A percentile compares a stretch with the other conserved stretches of the same genome.
These are phyloP conservation scores for Acrocephalus kingi DNA, from an alignment of 2,113 vertebrate genomes.

Conservation along the genomic window DNA sequence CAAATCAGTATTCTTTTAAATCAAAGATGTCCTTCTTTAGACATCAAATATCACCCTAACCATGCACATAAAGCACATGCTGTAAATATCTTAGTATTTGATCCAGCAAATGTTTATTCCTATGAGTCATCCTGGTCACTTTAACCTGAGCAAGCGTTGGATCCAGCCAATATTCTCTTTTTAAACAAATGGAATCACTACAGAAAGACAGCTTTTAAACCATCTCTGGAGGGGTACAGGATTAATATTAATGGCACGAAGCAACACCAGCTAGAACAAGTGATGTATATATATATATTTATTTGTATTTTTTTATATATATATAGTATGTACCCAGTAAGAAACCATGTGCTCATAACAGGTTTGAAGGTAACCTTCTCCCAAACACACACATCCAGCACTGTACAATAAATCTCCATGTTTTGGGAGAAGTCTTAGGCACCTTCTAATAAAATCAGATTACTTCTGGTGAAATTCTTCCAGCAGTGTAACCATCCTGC, in stretches of 20 bases:
- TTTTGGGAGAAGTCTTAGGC: neutral
- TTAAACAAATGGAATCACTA: neutral
- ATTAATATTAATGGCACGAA: neutral
- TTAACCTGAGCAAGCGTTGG: slow-evolving; percentile 11
- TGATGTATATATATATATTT: neutral
- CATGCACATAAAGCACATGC: neutral
- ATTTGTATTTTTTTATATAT: no score
- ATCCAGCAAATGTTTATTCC: slow-evolving; percentile 28
- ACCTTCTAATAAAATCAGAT: neutral
- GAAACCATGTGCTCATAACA: neutral
- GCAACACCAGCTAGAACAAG: neutral
- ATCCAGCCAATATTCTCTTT: neutral
- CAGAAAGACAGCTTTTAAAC: neutral
- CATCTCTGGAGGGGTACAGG: neutral
- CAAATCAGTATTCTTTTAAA: neutral
- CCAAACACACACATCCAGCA: neutral
- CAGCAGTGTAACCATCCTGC: neutral
- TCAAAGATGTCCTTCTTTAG: neutral
- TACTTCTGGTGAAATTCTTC: neutral
- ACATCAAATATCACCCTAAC: neutral
- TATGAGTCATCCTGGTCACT: slow-evolving; percentile 24
- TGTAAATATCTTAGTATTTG: slow-evolving; percentile 45
- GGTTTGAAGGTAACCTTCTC: neutral
- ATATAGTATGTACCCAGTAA: neutral
- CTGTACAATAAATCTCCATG: neutral